phyloP scores from a whole-genome alignment of 2,888 invertebrate genomes.

The Netelia virgata region DNA sequence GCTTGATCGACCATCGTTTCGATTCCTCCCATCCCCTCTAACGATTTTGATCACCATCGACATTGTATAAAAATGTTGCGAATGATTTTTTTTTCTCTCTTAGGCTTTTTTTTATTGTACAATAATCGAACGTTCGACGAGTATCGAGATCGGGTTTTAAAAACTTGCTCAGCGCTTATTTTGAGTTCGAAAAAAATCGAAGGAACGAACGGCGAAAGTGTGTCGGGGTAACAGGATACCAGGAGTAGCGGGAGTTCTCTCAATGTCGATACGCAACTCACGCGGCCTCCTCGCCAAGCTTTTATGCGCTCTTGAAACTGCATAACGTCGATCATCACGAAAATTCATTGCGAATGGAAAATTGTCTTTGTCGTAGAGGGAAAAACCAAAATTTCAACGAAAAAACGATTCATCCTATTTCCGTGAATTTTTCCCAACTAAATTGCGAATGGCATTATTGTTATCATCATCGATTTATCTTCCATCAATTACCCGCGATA shows the following conservation, averaged over 20 bases:
- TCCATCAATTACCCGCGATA: too few species aligned
- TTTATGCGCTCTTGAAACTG: background rate
- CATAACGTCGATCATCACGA: background rate
- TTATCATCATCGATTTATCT: too few species aligned
- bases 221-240: constrained; percentile 21
- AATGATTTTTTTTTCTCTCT: too few species aligned
- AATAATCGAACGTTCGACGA: background rate
- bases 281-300: background rate
- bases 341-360: background rate
- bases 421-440: too few species aligned
- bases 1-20: too few species aligned
- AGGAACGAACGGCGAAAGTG: background rate
- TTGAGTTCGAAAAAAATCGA: background rate
- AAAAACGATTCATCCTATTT: too few species aligned
- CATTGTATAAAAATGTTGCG: too few species aligned
- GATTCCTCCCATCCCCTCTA: background rate
- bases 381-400: too few species aligned
- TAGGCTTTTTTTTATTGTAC: too few species aligned
- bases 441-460: too few species aligned
- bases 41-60: background rate
- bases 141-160: background rate
- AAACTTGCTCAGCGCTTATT: background rate
- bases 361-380: background rate
- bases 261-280: background rate
- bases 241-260: constrained; percentile 31